Evolutionary conservation across 2,888 invertebrate genomes (phyloP).

Genomic region (Apamea monoglypha): DNA sequence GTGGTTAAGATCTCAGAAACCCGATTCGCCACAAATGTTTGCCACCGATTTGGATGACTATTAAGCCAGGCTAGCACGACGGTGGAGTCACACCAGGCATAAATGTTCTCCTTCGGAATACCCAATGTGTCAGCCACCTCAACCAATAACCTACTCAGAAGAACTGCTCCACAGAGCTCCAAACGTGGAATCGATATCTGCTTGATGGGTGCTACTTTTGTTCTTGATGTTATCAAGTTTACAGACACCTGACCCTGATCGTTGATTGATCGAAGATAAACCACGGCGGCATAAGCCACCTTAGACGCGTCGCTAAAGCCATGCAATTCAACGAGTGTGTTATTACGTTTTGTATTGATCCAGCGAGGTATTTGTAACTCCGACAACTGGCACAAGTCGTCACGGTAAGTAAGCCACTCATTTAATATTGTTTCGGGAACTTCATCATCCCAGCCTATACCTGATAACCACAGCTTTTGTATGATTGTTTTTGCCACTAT

Average conservation of each 20-base stretch:
- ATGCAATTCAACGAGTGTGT: neutral
- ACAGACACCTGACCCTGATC: neutral
- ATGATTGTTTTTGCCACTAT: constrained; percentile 8
- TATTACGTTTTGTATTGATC: neutral
- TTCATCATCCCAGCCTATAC: constrained; percentile 11
- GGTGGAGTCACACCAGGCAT: neutral
- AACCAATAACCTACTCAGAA: neutral
- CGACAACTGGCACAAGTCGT: neutral
- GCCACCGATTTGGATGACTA: constrained; percentile 5
- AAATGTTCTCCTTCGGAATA: neutral
- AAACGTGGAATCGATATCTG: constrained; percentile 6
- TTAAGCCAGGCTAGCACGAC: constrained; percentile 6
- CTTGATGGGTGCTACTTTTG: constrained; percentile 4
- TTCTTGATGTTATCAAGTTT: neutral
- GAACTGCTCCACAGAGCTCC: constrained; percentile 13
- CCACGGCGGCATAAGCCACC: neutral
- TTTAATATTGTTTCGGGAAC: constrained; percentile 6
- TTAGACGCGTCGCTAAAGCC: constrained; percentile 3
- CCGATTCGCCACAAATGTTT: constrained; percentile 4
- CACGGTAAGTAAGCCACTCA: constrained; percentile 6
- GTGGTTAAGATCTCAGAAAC: constrained; percentile 4
- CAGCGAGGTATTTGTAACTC: constrained; percentile 6
- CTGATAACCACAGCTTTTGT: constrained; percentile 10
- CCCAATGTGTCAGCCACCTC: neutral
- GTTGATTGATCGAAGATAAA: neutral